These are phyloP conservation scores for Amphiprion ocellaris DNA, from an alignment of 2,113 vertebrate species.

Conservation along the genomic window DNA sequence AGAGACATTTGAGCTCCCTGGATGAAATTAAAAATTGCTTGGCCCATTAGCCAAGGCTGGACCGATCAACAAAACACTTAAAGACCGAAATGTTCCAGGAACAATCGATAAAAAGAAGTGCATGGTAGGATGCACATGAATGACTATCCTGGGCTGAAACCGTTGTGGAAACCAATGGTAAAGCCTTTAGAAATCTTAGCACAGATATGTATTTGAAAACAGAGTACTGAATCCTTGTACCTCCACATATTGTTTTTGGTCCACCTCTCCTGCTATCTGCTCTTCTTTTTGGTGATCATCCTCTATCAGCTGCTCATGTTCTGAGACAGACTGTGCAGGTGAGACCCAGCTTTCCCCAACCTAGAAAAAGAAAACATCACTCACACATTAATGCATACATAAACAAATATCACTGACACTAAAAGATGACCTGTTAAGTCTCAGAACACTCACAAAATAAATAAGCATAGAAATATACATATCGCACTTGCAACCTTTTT, in stretches of 20 bases:
- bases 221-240: constrained; percentile 22
- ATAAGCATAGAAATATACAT: no score
- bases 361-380: constrained; percentile 61
- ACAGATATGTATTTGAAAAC: constrained; percentile 8
- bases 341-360: constrained; percentile 73
- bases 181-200: not conserved
- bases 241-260: constrained; percentile 63
- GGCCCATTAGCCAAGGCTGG: constrained; percentile 21
- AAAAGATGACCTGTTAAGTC: no score
- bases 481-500: no score
- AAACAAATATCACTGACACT: not conserved
- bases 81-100: constrained; percentile 32
- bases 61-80: constrained; percentile 28
- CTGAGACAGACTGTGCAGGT: constrained; percentile 53
- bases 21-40: not conserved
- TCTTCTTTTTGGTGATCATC: constrained; percentile 62
- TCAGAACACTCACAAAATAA: no score
- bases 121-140: not conserved
- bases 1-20: constrained; percentile 3
- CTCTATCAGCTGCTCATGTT: constrained; percentile 56
- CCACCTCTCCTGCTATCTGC: constrained; percentile 67
- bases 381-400: not conserved
- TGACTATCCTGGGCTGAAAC: not conserved
- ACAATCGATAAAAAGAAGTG: constrained; percentile 21
- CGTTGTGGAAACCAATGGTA: not conserved